These are phyloP conservation scores for Dissostichus mawsoni DNA, from an alignment of 2,113 vertebrate genomes.

Conservation along the genomic window DNA sequence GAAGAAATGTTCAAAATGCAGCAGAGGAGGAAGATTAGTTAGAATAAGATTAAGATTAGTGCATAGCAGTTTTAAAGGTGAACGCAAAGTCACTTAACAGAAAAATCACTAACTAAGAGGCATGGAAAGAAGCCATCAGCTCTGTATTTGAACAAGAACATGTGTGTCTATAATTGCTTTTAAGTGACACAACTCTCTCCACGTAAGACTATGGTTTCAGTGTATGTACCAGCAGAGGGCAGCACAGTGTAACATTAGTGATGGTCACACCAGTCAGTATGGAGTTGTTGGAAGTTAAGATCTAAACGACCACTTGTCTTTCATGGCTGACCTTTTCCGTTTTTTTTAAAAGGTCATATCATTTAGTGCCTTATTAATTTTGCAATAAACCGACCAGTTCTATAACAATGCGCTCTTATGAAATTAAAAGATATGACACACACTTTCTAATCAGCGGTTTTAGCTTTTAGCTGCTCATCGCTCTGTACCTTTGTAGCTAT, in stretches of 20 bases:
- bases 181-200: neutral
- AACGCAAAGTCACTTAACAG: slow-evolving; percentile 22
- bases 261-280: neutral
- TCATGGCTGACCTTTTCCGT: slow-evolving; percentile 29
- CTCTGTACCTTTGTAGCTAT: neutral
- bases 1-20: slow-evolving; percentile 21
- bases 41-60: neutral
- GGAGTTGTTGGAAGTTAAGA: neutral
- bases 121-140: neutral
- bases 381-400: slow-evolving; percentile 6
- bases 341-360: slow-evolving; percentile 44
- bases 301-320: neutral
- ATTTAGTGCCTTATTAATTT: slow-evolving; percentile 23
- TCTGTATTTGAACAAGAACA: neutral
- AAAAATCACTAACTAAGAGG: neutral
- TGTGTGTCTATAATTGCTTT: neutral
- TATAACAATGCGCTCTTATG: slow-evolving; percentile 14
- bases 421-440: slow-evolving; percentile 22
- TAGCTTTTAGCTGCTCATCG: slow-evolving; percentile 3
- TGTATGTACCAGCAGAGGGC: slow-evolving; percentile 60
- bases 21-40: neutral
- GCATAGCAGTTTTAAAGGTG: slow-evolving; percentile 26
- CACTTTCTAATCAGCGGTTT: slow-evolving; percentile 30
- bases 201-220: neutral
- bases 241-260: slow-evolving; percentile 51